phyloP scores from a whole-genome alignment of 2,888 invertebrate genomes.

The Fragum whitleyi region DNA sequence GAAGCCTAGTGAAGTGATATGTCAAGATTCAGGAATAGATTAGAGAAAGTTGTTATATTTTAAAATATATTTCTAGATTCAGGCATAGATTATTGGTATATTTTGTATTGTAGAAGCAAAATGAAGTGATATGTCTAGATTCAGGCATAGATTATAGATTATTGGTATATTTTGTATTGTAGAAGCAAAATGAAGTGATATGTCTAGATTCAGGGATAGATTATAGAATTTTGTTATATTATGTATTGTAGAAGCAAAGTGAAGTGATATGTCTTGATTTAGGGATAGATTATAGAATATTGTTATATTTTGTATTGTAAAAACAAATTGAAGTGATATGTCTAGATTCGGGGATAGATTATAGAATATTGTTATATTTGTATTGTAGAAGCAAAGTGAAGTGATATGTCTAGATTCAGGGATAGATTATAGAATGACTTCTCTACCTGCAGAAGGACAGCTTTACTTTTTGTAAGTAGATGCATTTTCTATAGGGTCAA shows the following conservation, averaged over 20 bases:
- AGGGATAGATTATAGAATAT: too few relatives aligned
- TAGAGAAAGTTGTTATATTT: too few relatives aligned
- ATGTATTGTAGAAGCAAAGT: too few relatives aligned
- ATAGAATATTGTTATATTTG: not conserved
- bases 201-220: slow-evolving; percentile 97
- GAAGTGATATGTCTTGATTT: not conserved
- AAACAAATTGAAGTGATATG: not conserved
- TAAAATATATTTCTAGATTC: too few relatives aligned
- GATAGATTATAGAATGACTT: slow-evolving; percentile 93
- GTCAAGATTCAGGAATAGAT: slow-evolving; percentile 97
- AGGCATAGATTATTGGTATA: too few relatives aligned
- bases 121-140: slow-evolving; percentile 92
- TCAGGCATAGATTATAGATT: slow-evolving; percentile 97
- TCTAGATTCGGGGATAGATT: too few relatives aligned
- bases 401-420: slow-evolving; percentile 94
- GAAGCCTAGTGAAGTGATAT: slow-evolving; percentile 90
- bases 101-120: slow-evolving; percentile 82
- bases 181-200: slow-evolving; percentile 90
- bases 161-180: slow-evolving; percentile 55
- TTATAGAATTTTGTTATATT: slow-evolving; percentile 89
- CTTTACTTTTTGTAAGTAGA: slow-evolving; percentile 93
- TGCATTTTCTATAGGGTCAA: too few relatives aligned
- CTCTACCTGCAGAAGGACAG: slow-evolving; percentile 86
- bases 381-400: slow-evolving; percentile 89
- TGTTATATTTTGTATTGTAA: not conserved